These are phyloP conservation scores for Calameuta idolon DNA, from an alignment of 2,888 invertebrate species.

Conservation along the genomic window DNA sequence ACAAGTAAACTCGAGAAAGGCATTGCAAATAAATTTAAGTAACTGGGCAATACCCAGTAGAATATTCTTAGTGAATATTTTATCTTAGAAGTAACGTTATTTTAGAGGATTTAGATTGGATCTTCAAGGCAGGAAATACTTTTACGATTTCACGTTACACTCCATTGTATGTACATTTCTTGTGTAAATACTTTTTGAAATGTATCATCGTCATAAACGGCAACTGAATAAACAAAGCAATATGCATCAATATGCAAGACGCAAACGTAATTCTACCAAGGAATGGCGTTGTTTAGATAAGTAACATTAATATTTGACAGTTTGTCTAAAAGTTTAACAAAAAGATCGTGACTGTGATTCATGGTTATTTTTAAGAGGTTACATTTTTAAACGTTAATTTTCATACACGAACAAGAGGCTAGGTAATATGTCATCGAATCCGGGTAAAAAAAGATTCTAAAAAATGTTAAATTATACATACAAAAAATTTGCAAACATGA, in stretches of 20 bases:
- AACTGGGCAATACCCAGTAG: not conserved
- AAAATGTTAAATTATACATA: conserved; percentile 17
- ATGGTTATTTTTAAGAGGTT: not conserved
- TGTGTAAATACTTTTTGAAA: not conserved
- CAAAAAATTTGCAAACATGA: conserved; percentile 7
- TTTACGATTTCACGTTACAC: not conserved
- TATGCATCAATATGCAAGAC: not conserved
- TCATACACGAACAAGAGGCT: not conserved
- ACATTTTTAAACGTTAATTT: not conserved
- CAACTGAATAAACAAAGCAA: not conserved
- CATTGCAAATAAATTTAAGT: not conserved
- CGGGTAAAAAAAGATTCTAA: conserved; percentile 26
- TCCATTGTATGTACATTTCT: not conserved
- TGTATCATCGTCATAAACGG: not conserved
- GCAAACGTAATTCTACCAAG: not conserved
- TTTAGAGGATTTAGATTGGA: not conserved
- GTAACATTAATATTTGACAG: not conserved
- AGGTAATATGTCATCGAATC: not conserved
- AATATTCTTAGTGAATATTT: not conserved
- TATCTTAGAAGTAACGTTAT: not conserved
- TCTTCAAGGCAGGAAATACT: not conserved
- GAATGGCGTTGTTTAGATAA: not conserved
- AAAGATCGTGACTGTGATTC: not conserved
- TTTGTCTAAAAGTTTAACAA: not conserved
- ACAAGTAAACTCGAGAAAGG: not conserved